Percentiles rank a stretch among this genome's conserved stretches.
phyloP scores from a whole-genome alignment of 2,888 invertebrate species.

The Panopea generosa region DNA sequence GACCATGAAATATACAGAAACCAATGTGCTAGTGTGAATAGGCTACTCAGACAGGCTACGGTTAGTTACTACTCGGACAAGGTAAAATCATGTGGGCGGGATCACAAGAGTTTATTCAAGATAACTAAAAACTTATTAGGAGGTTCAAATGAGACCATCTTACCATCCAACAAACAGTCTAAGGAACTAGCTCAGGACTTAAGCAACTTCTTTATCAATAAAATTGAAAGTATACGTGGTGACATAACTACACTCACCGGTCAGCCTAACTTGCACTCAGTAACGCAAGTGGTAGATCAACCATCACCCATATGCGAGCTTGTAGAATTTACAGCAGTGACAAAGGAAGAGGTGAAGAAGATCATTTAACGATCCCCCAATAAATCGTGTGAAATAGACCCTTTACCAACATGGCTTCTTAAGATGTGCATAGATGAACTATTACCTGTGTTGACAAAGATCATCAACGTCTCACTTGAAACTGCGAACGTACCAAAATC shows the following conservation, averaged over 20 bases:
- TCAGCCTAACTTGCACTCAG: conserved; percentile 12
- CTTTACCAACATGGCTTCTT: too few relatives aligned
- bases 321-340: too few relatives aligned
- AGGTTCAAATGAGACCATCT: conserved; percentile 25
- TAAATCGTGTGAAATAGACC: too few relatives aligned
- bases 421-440: too few relatives aligned
- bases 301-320: too few relatives aligned
- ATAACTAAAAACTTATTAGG: conserved; percentile 46
- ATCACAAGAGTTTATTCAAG: conserved; percentile 33
- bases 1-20: conserved; percentile 48
- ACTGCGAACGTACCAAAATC: too few relatives aligned
- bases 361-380: too few relatives aligned
- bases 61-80: conserved; percentile 44
- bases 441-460: too few relatives aligned
- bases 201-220: conserved; percentile 41
- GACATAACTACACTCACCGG: conserved; percentile 25
- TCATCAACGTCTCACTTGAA: too few relatives aligned
- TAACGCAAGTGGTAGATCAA: background rate
- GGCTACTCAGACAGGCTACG: conserved; percentile 23
- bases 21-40: conserved; percentile 44
- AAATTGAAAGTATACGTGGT: conserved; percentile 33
- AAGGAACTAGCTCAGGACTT: conserved; percentile 37
- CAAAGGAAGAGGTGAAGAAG: too few relatives aligned
- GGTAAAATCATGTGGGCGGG: conserved; percentile 37
- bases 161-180: conserved; percentile 18